phyloP scores from a whole-genome alignment of 2,797 vertebrate genomes.

The Podarcis siculus region DNA sequence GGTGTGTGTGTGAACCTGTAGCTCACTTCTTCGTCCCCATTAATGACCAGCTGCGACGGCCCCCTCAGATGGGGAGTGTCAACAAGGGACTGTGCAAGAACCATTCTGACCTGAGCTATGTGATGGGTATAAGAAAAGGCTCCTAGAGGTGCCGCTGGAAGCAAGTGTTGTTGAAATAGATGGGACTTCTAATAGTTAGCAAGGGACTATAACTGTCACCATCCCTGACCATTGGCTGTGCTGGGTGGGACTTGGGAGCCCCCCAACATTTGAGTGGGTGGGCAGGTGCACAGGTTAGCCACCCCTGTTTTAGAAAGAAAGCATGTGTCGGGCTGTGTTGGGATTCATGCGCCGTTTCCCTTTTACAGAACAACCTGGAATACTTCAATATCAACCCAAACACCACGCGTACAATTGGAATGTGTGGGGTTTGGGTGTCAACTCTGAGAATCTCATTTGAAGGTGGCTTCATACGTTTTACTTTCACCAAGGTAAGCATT shows the following conservation, averaged over 20 bases:
- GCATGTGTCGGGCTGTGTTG: neutral
- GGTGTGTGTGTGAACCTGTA: neutral
- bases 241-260: too few species aligned
- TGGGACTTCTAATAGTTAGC: neutral
- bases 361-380: constrained; percentile 45
- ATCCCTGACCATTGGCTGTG: too few species aligned
- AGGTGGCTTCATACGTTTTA: constrained; percentile 81
- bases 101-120: neutral
- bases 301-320: neutral
- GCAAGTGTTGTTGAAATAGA: too few species aligned
- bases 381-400: constrained; percentile 83
- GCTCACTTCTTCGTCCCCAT: neutral
- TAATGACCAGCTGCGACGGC: neutral
- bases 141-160: neutral
- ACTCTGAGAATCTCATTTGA: constrained; percentile 80
- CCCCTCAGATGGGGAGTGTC: neutral
- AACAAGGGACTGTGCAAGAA: neutral
- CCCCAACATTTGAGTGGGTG: too few species aligned
- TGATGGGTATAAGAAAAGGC: neutral
- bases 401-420: constrained; percentile 71
- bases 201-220: too few species aligned
- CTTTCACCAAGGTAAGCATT: constrained; percentile 84
- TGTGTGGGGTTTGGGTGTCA: constrained; percentile 72
- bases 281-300: too few species aligned
- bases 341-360: neutral